Conservation (phyloP, 2,113 vertebrate species). For the Otolemur garnettii region DNA sequence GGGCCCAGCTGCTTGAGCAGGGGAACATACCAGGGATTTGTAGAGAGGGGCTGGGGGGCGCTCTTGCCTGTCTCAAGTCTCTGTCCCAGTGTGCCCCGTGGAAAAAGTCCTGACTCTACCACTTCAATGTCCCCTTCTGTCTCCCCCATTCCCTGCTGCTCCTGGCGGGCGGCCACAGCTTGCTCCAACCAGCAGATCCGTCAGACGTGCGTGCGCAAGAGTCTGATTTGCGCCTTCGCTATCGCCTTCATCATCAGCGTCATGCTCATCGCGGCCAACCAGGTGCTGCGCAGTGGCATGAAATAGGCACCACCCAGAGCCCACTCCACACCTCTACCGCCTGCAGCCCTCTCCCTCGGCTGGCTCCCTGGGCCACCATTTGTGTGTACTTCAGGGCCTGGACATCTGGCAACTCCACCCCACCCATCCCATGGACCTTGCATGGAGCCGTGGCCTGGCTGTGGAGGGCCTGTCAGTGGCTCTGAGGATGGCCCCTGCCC, state of each 20-base stretch:
- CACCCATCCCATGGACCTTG: neutral
- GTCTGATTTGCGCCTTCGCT: slow-evolving; percentile 98
- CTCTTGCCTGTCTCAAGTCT: neutral
- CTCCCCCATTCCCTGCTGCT: neutral
- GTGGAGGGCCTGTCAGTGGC: slow-evolving; percentile 16
- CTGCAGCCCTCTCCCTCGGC: slow-evolving; percentile 51
- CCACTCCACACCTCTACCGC: neutral
- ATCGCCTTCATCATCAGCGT: slow-evolving; percentile 99
- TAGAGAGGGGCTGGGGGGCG: fast-evolving
- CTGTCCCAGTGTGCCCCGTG: fast-evolving
- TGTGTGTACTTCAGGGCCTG: neutral
- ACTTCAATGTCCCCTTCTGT: neutral
- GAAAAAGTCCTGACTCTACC: neutral
- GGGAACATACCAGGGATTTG: neutral
- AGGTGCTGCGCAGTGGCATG: slow-evolving; percentile 98
- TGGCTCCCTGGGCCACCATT: neutral
- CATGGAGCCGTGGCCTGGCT: slow-evolving; percentile 56
- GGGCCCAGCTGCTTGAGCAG: neutral
- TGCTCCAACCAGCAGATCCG: slow-evolving; percentile 98
- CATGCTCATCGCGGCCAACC: slow-evolving; percentile 98
- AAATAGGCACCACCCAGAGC: slow-evolving; percentile 86
- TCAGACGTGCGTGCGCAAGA: slow-evolving; percentile 98
- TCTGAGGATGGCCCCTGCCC: neutral
- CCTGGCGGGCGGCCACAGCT: slow-evolving; percentile 82
- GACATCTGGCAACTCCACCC: neutral